Base-by-base conservation (phyloP, 2,797 vertebrate genomes). In the Malurus splendens region DNA sequence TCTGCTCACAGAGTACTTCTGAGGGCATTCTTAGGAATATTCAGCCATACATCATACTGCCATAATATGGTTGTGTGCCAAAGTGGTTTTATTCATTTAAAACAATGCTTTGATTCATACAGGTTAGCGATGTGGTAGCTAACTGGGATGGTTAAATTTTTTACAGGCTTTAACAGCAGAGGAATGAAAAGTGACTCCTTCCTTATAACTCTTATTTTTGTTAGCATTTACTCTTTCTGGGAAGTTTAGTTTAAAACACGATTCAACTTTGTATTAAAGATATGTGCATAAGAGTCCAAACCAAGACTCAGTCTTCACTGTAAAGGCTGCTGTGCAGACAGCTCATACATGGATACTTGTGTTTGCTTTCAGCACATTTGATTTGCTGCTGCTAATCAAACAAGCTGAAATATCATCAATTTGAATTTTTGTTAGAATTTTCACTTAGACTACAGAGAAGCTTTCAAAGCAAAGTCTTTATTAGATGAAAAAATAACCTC, bases 41-140 rank as follows among this genome's bases (percentile, higher is more conserved):
- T 75, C 59, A 65, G 51, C 62, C 59, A 78, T 72, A 39, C 24
- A 55, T 89, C 80, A 56, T 83, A 54, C 56, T 52, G 27, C 51
- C 70, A 15, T 72, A 44, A 56, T 90, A 62, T 5, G 45, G 20
- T 89, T 78, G 15, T 78, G 45, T 87, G 52, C 74, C 64, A 68
- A 66, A 65, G 48, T 44, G 12, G 9, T 75, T 89, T 87, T 89
- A 59, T 62, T 85, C 3, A 44, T 56, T 83, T 79, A 73, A 54
- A 86, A 76, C 74, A 93, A 86, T 82, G 30, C 47, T 74, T 78
- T 89, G 51, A 81, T 89, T 87, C 86, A 39, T 82, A 18, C 42
- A 36, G 23, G 42, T 79, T 76, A 64, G 64, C 57, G 45, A 76
- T 57, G 14, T 32, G 27, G 47, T 72, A 76, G 70, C 47, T 67